Evolutionary conservation across 2,888 invertebrate species (phyloP).

Genomic region (Drosophila yooni): DNA sequence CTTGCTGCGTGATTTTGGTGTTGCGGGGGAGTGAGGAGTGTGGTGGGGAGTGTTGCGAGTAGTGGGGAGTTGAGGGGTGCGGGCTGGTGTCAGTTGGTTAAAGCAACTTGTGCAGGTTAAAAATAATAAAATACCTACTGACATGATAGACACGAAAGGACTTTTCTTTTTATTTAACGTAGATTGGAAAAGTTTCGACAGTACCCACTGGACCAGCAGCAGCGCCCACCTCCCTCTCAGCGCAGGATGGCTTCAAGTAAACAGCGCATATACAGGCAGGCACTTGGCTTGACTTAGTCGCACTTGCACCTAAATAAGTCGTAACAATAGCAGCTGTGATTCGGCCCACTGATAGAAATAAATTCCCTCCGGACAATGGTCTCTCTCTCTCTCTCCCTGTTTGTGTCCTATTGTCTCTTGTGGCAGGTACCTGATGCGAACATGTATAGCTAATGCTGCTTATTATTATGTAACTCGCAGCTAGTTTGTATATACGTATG

Average conservation of each 20-base stretch:
- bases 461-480: slow-evolving; percentile 66
- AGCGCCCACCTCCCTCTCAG: not conserved
- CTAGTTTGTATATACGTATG: not conserved
- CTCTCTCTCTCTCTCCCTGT: not conserved
- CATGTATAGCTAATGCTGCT: slow-evolving; percentile 69
- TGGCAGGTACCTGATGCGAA: slow-evolving; percentile 25
- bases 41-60: not conserved
- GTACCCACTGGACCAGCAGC: slow-evolving; percentile 48
- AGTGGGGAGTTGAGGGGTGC: not conserved
- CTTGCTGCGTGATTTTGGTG: slow-evolving; percentile 23
- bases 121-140: slow-evolving; percentile 81
- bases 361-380: slow-evolving; percentile 17
- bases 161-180: slow-evolving; percentile 81
- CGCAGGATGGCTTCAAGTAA: not conserved
- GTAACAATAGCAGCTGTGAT: slow-evolving; percentile 63
- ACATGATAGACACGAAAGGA: slow-evolving; percentile 81
- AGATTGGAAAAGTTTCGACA: slow-evolving; percentile 82
- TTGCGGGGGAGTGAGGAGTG: not conserved
- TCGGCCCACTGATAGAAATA: slow-evolving; percentile 34
- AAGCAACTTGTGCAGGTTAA: slow-evolving; percentile 63
- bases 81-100: slow-evolving; percentile 51
- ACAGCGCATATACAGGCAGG: not conserved
- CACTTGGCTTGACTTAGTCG: slow-evolving; percentile 49
- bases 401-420: slow-evolving; percentile 14
- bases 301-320: slow-evolving; percentile 70